Evolutionary conservation across 2,113 vertebrate species (phyloP), one percentile per base, ranked within the genome.

Genomic region (Zapus hudsonius): DNA sequence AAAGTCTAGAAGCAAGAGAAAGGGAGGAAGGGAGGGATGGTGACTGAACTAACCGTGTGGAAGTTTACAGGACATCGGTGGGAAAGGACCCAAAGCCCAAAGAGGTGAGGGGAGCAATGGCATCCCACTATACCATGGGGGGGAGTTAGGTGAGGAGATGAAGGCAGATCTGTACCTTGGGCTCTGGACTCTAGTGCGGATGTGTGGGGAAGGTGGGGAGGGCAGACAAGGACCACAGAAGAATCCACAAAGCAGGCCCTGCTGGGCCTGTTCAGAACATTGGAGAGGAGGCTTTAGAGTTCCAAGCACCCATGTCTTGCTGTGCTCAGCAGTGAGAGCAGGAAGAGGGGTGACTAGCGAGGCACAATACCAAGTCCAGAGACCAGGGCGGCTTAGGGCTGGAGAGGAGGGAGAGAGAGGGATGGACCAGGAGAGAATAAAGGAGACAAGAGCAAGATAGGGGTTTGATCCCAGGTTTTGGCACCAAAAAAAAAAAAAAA

Each of bases 51-150:
- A 16, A 79, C 7, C 25, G 57, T 1, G 20, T 16, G 55, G 52
- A 20, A 40, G 40, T 9, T 80, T 72, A 70, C 61, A 36, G 7
- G 33, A 47, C 36, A 27, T 40, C 36, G 47, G 72, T 23, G 67
- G 44, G 42, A 40, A 76, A 57, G 19, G 73, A 86, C 16, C 19
- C 40, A 11, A 70, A 38, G 10, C 4, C 17, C 19, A 12, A 15
- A 33, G 17, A 63, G 25, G 27, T 20, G 16, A 1, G 31, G 31
- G 59, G 23, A 27, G 66, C 64, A 17, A 59, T 2, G 57, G 0
- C 9, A 0, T 52, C 83, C 57, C 19, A 16, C 7, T 55, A 61
- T 4, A 33, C 47, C 27, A 10, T 0, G 6, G 42, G 73, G 33
- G 31, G 64, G 63, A 44, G 36, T 38, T 59, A 57, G 25, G 40